Base-by-base conservation (phyloP, 2,888 invertebrate species). In the Orchesellides sinensis region DNA sequence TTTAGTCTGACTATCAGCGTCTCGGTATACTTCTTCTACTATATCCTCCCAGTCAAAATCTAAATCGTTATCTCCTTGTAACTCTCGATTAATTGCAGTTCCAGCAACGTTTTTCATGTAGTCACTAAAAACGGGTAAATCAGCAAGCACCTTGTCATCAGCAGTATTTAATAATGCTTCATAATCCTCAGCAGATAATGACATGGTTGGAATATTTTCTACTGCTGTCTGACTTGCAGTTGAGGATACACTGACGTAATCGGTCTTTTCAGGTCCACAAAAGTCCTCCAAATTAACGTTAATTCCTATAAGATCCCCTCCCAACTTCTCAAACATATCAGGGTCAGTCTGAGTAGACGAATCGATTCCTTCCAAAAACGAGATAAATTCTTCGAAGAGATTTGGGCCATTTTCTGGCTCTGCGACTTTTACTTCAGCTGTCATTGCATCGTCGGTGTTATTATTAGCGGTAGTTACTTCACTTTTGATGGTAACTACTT, bases 211-310 rank as follows among this genome's bases (percentile, higher is more conserved):
- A 4, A 82, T 49, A 14, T 52, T 69, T 49, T 82, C 82, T 10
- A 75, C 69, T 14, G 75, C 75, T 1, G 82, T 82, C 65, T 82
- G 82, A 65, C 82, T 82, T 3, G 82, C 82, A 0, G 82, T 82
- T 45, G 82, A 82, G 1, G 82, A 82, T 1, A 82, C 82, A n/a
- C 82, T 82, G 5, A 82, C 82, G 63, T 82, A 82, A 3, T 21
- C 27, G 12, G 27, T 45, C 10, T 29, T 6, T 8, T 81, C 66
- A 0, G 27, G 29, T 0, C 27, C 45, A 47, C 21, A 32, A 25
- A 68, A 27, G 0, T 81, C 74, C 8, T 65, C 82, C 3, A 27
- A 25, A 32, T 56, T 70, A 5, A 69, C 69, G 35, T 70, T 23
- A n/a, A 74, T 74, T 0, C 74, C 81, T 12, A 81, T 47, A 12